Conservation (phyloP, 2,113 vertebrate genomes). For the Nansenia antarctica region DNA sequence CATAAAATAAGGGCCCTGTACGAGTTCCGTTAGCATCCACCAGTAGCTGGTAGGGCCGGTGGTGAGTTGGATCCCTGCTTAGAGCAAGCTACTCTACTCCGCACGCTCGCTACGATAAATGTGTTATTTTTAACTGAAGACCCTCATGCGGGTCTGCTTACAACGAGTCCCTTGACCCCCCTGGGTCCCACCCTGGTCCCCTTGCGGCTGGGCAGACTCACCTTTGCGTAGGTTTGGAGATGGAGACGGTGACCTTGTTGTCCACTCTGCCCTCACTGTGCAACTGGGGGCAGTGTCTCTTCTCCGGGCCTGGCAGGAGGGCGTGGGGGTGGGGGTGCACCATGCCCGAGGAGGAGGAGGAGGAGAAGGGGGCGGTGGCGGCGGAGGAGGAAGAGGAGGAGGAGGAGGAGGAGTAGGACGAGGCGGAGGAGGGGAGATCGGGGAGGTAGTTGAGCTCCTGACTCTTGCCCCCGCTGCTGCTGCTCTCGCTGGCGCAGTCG, state of each 20-base stretch:
- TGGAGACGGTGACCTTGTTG: constrained; percentile 85
- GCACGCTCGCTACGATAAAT: no score
- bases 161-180: no score
- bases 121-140: no score
- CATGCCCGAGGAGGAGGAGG: constrained; percentile 77
- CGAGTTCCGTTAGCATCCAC: no score
- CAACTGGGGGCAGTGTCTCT: constrained; percentile 79
- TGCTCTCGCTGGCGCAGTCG: constrained; percentile 96
- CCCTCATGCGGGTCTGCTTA: no score
- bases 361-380: constrained; percentile 71
- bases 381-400: constrained; percentile 77
- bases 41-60: no score
- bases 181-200: no score
- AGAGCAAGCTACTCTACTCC: no score
- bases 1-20: no score
- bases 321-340: constrained; percentile 73
- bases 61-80: no score
- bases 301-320: constrained; percentile 74
- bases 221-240: constrained; percentile 85
- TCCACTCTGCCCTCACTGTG: constrained; percentile 79
- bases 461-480: constrained; percentile 91
- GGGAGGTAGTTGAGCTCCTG: constrained; percentile 86
- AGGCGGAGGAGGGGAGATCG: constrained; percentile 84
- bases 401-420: constrained; percentile 71
- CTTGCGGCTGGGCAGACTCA: no score